These are phyloP conservation scores for Tretioscincus oriximinensis DNA, from an alignment of 2,113 vertebrate genomes.

Conservation along the genomic window DNA sequence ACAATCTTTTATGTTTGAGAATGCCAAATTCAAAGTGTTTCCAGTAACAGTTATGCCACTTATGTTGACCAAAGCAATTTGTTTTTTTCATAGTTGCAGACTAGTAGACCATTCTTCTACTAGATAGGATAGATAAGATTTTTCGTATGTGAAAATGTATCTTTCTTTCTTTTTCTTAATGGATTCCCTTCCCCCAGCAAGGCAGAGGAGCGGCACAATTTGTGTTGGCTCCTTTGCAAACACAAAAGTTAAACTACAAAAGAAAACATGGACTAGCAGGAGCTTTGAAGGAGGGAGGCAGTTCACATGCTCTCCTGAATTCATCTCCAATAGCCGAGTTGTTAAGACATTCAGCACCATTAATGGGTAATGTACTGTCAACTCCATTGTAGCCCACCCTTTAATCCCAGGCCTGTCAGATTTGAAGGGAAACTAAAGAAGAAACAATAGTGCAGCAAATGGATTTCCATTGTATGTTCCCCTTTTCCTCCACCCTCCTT, in stretches of 20 bases:
- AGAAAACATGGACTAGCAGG: slow-evolving; percentile 55
- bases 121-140: not conserved
- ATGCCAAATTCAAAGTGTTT: not conserved
- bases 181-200: not conserved
- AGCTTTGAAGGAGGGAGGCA: slow-evolving; percentile 67
- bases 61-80: not conserved
- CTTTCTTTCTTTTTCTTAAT: slow-evolving; percentile 16
- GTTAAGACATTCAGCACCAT: slow-evolving; percentile 70
- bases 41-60: not conserved
- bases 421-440: slow-evolving; percentile 56
- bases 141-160: slow-evolving; percentile 11
- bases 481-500: slow-evolving; percentile 52
- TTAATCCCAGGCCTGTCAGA: slow-evolving; percentile 61
- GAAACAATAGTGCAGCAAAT: slow-evolving; percentile 49
- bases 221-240: slow-evolving; percentile 20
- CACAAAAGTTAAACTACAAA: slow-evolving; percentile 46
- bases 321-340: slow-evolving; percentile 63
- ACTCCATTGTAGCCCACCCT: slow-evolving; percentile 60
- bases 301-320: slow-evolving; percentile 69
- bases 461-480: slow-evolving; percentile 60
- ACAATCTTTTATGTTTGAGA: not conserved
- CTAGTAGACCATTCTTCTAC: not conserved
- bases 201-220: slow-evolving; percentile 16
- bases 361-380: slow-evolving; percentile 62
- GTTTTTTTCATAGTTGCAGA: not conserved